Evolutionary conservation across 2,797 vertebrate species (phyloP), one percentile per base, ranked within the genome.

Genomic region (Rhinatrema bivittatum): DNA sequence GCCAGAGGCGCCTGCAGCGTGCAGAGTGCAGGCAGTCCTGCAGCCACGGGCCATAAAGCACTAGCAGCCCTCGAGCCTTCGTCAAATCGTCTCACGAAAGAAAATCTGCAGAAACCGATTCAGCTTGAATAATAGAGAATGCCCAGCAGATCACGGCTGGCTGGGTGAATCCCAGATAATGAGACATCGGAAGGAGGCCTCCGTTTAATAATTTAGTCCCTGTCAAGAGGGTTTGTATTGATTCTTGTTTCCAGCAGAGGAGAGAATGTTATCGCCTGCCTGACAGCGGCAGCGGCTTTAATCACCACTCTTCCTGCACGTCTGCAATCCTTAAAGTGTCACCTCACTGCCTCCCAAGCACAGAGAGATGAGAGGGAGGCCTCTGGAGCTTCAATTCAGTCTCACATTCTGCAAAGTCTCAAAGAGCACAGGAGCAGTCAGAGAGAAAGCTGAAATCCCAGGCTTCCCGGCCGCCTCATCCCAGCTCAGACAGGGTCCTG

Each of bases 201-300:
- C 76, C 68, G 76, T 76, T 91, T 85, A 93, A 93, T 94, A 87
- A 93, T 90, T 91, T 84, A 91, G 74, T 62, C 74, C 63, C 67
- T 71, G 81, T 88, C 81, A 81, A 78, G n/a, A n/a, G 79, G 71
- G 77, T 75, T 73, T 69, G 72, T 87, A 91, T 79, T 86, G 89
- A 91, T 89, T 84, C 82, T 72, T 83, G 81, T 88, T 90, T 88
- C 74, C 77, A 82, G 81, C 77, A 56, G 62, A 53, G 80, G 66
- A 86, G 78, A 89, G 87, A 86, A 87, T 81, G 79, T 86, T 86
- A 81, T 75, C 79, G 84, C 50, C 67, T 54, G 73, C 74, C 70
- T 68, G 74, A 84, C 76, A 85, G 81, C 83, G 81, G 80, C 76
- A 77, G 74, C 57, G 73, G 81, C 86, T 81, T 83, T 81, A 86